These are phyloP conservation scores for Aphelinus atriplicis DNA, from an alignment of 1,140 invertebrate genomes.

Conservation along the genomic window DNA sequence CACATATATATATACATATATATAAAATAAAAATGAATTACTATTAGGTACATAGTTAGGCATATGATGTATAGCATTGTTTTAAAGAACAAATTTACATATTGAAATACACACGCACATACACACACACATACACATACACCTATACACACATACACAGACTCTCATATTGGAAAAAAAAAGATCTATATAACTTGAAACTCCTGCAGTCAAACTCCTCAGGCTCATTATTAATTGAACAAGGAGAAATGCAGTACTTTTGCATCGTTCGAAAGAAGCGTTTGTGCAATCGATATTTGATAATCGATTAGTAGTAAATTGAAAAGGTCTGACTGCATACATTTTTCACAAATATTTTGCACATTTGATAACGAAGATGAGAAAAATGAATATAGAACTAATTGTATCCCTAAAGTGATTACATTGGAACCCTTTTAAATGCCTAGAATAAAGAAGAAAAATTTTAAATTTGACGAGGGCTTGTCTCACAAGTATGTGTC, in stretches of 20 bases:
- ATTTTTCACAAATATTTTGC: conserved; percentile 66
- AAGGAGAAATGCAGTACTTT: conserved; percentile 23
- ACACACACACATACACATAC: conserved; percentile 46
- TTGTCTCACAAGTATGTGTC: conserved; percentile 51
- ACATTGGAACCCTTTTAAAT: conserved; percentile 49
- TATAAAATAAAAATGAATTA: conserved; percentile 45
- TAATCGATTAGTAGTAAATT: conserved; percentile 14
- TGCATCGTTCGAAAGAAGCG: conserved; percentile 1
- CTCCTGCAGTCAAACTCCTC: conserved; percentile 35
- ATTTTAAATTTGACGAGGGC: conserved; percentile 45
- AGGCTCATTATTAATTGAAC: conserved; percentile 23
- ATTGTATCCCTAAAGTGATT: conserved; percentile 43
- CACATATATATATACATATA: conserved; percentile 39
- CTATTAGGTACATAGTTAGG: conserved; percentile 57
- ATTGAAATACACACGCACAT: conserved; percentile 39
- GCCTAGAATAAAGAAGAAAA: conserved; percentile 42
- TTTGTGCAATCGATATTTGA: conserved; percentile 30
- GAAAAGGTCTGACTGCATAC: conserved; percentile 44
- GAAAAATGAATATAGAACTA: conserved; percentile 37
- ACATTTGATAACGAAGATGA: conserved; percentile 60
- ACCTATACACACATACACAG: conserved; percentile 21
- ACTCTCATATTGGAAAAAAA: conserved; percentile 38
- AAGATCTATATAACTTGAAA: conserved; percentile 31
- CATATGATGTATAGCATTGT: conserved; percentile 60
- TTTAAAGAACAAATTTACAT: conserved; percentile 51